Percentiles rank a stretch among this genome's conserved stretches.
Conservation (phyloP, 2,888 invertebrate genomes). For the Lithosia quadra region DNA sequence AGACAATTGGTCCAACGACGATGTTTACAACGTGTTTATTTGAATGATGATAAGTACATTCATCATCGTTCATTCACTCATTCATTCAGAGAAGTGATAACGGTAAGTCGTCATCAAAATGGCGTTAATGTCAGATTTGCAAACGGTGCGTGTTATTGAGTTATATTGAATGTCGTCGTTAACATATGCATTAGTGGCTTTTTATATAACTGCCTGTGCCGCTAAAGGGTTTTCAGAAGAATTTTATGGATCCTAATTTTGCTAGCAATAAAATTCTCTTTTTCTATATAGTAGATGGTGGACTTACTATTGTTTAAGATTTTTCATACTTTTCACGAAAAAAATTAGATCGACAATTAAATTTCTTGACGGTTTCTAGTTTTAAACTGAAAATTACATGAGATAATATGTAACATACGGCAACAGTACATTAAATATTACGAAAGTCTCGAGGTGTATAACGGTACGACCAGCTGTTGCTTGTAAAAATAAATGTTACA, state of each 20-base stretch:
- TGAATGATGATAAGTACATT: slow-evolving; percentile 19
- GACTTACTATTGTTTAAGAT: too few relatives aligned
- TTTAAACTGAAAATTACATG: too few relatives aligned
- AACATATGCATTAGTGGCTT: not conserved
- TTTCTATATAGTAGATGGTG: too few relatives aligned
- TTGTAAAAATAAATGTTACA: slow-evolving; percentile 44
- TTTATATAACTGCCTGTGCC: too few relatives aligned
- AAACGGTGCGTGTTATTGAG: slow-evolving; percentile 1
- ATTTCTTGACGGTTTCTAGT: too few relatives aligned
- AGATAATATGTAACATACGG: not conserved
- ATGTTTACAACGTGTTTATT: slow-evolving; percentile 26
- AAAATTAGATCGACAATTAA: too few relatives aligned
- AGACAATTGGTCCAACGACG: slow-evolving; percentile 26
- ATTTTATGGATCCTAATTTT: too few relatives aligned
- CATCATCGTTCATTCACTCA: slow-evolving; percentile 16
- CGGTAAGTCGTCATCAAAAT: slow-evolving; percentile 8
- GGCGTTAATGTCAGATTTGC: slow-evolving; percentile 4
- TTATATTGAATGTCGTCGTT: not conserved
- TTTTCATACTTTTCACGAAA: too few relatives aligned
- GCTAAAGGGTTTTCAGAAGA: too few relatives aligned
- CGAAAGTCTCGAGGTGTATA: slow-evolving; percentile 33
- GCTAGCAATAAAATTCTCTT: too few relatives aligned
- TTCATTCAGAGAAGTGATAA: slow-evolving; percentile 13
- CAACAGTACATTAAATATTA: slow-evolving; percentile 36
- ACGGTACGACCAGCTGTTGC: slow-evolving; percentile 32